phyloP scores from a whole-genome alignment of 2,113 vertebrate genomes.

The Sebastes fasciatus region DNA sequence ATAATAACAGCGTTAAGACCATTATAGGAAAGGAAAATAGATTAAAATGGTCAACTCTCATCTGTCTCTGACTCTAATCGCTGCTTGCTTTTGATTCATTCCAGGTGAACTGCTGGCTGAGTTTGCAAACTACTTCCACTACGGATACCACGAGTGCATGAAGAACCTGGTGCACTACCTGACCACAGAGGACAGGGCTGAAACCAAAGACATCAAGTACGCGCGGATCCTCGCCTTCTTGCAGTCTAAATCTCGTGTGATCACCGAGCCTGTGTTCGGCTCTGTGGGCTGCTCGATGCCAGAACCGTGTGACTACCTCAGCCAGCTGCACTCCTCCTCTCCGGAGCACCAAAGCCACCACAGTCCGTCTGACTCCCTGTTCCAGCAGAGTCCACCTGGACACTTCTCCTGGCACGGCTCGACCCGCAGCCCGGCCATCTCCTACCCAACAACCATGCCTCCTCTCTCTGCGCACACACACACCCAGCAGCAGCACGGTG shows the following conservation, averaged over 20 bases:
- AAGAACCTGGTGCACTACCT: constrained; percentile 98
- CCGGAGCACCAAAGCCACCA: constrained; percentile 88
- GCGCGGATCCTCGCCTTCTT: constrained; percentile 96
- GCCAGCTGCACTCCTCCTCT: constrained; percentile 87
- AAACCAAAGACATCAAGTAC: constrained; percentile 97
- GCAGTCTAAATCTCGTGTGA: constrained; percentile 93
- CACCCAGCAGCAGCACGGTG: constrained; percentile 83
- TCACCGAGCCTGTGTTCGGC: constrained; percentile 89
- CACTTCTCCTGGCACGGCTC: constrained; percentile 90
- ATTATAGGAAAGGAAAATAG: no score
- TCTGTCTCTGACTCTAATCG: neutral
- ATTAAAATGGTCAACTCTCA: no score
- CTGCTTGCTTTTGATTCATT: constrained; percentile 10
- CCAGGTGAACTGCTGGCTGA: constrained; percentile 93
- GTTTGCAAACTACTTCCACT: constrained; percentile 99
- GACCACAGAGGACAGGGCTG: constrained; percentile 95
- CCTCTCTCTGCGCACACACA: constrained; percentile 84
- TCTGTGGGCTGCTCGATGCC: constrained; percentile 82
- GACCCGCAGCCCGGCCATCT: constrained; percentile 84
- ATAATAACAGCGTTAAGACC: no score
- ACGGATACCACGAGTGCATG: constrained; percentile 98
- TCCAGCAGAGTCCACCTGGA: constrained; percentile 86
- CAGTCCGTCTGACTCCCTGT: constrained; percentile 86
- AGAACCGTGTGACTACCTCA: constrained; percentile 89
- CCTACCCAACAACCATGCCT: constrained; percentile 86